Percentiles rank a stretch among this genome's conserved stretches.
Evolutionary conservation across 1,140 invertebrate species (phyloP).

Genomic region (Ridgeia piscesae): DNA sequence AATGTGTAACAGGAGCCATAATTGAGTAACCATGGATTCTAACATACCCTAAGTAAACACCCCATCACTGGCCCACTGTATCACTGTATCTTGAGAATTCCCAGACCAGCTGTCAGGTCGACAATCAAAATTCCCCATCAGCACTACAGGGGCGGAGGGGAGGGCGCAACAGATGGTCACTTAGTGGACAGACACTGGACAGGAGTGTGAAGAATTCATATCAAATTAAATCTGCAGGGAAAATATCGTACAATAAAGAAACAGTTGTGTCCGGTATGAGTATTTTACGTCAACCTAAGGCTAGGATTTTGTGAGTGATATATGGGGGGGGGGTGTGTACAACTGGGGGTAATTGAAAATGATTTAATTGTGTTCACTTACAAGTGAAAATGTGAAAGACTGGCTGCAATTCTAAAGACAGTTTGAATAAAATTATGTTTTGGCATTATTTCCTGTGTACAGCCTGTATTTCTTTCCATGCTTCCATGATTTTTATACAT

Average conservation of each 20-base stretch:
- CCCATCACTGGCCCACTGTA: not conserved
- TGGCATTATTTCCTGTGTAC: no score
- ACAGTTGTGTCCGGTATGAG: not conserved
- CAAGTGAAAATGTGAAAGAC: no score
- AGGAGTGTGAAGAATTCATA: not conserved
- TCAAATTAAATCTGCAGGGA: not conserved
- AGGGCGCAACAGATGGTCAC: not conserved
- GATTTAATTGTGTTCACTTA: no score
- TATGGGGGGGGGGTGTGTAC: no score
- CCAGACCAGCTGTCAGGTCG: not conserved
- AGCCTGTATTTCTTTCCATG: no score
- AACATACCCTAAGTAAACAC: not conserved
- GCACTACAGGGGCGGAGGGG: not conserved
- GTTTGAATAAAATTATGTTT: no score
- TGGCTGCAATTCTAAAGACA: no score
- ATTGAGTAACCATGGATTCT: slow-evolving; percentile 5
- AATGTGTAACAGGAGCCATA: not conserved
- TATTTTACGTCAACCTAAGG: not conserved
- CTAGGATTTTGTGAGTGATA: no score
- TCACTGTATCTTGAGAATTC: not conserved
- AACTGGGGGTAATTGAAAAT: no score
- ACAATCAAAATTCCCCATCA: slow-evolving; percentile 1
- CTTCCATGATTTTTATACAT: not conserved
- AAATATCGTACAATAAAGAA: not conserved
- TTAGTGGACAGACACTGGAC: not conserved